Base-by-base conservation (phyloP, 2,113 vertebrate species). In the Okapia johnstoni region DNA sequence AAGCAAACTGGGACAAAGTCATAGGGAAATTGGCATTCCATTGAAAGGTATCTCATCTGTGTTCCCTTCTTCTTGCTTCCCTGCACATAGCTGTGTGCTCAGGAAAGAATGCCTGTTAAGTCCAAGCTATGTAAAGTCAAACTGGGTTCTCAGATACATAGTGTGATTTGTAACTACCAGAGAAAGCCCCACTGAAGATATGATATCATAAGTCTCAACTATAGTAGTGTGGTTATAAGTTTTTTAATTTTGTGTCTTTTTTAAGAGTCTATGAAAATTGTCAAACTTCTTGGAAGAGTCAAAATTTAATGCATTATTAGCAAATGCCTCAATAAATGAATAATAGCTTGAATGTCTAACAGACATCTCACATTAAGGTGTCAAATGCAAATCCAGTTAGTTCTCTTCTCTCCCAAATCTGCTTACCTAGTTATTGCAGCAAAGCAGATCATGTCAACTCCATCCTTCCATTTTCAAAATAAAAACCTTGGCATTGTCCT, bases 221-320 rank as follows among this genome's bases (percentile, higher is more conserved):
- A 30, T 1, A 28, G 15, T 57, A 63, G n/a, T 77, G 9, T 33
- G 83, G 8, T 81, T 81, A 61, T 26, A 70, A 0, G 4, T 84
- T 40, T 40, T 89, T 80, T n/a, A 85, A 7, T 16, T 73, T 36
- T 73, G 12, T 0, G 2, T 40, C 9, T 79, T 54, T 80, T 80
- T 86, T 54, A 3, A 54, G 7, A 66, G 6, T 54, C 40, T 95
- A 40, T 21, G n/a, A 94, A 93, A 94, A 66, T 76, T 63, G 40
- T 36, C 66, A 61, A 80, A 88, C 17, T 81, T 85, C 52, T 28
- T 63, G 3, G 12, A 87, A 73, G 7, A 26, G 28, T 86, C 50
- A 57, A 92, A 92, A 60, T 84, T 77, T 54, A 83, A 88, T 76
- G 58, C n/a, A 40, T 92, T 92, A 81, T 89, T 94, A 94, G 88